Base-by-base conservation (phyloP, 2,113 vertebrate species). In the Oncorhynchus masou region DNA sequence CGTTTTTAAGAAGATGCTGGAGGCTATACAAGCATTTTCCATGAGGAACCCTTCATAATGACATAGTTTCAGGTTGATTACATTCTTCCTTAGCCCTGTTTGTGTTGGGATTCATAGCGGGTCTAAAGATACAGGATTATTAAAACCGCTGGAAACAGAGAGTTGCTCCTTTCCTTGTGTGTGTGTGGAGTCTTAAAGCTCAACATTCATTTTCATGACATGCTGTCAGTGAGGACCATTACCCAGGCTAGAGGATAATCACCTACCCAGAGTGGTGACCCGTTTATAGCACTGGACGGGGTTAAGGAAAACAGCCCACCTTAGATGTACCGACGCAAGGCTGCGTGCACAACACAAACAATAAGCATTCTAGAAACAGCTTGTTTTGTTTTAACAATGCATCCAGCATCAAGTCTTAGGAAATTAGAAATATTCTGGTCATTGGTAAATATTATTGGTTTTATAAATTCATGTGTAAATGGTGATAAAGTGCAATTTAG, bases 201-300 rank as follows among this genome's bases (percentile, higher is more conserved):
- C 76, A 81, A 86, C 87, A 91, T 94, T 93, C 85, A 93, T 94
- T 92, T 90, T 90, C 91, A 93, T 92, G 91, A 94, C 91, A 85
- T 83, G 85, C 83, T 88, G 91, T 92, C 91, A 90, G 88, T 85
- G 90, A 91, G 91, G 88, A 89, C 88, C 92, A 93, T 93, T 94
- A 93, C 86, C 83, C 90, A 88, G 84, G 82, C 85, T 81, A 76
- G 87, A 90, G 86, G 87, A 90, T 91, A 91, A 93, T 93, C 89
- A 88, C 89, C 81, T 92, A 91, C 87, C 87, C 74, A 68, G 90
- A 91, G 93, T 74, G 75, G 79, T 91, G 91, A 92, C 90, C 91
- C 81, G 88, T 86, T 92, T 89, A 84, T 81, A 71, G 82, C 76
- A 76, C 79, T 87, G 87, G 87, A 86, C 89, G 88, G 91, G 92